These are phyloP conservation scores for Camponotus pennsylvanicus DNA, from an alignment of 1,140 invertebrate species.

Conservation along the genomic window DNA sequence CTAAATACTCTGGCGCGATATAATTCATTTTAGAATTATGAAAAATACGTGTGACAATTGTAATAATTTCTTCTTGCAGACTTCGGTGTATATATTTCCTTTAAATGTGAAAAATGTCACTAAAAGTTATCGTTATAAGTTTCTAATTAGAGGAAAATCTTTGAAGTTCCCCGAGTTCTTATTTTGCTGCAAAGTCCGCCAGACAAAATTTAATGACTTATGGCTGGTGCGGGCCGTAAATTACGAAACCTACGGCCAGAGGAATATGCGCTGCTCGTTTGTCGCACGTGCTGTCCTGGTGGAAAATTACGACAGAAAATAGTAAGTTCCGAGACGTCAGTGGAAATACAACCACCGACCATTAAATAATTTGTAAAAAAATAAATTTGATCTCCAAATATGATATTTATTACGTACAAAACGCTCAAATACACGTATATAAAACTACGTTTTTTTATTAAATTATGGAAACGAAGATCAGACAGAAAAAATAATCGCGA, in stretches of 20 bases:
- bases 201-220: constrained; percentile 62
- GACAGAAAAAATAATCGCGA: not conserved
- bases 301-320: constrained; percentile 58
- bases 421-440: not conserved
- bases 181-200: constrained; percentile 24
- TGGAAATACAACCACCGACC: constrained; percentile 27
- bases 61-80: not conserved
- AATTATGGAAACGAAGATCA: not conserved
- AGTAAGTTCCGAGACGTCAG: constrained; percentile 42
- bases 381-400: not conserved
- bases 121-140: not conserved
- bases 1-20: not conserved
- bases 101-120: too few species aligned
- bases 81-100: not conserved
- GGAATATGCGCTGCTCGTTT: constrained; percentile 55
- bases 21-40: not conserved
- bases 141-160: constrained; percentile 41
- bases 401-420: not conserved
- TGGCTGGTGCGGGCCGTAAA: constrained; percentile 52
- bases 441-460: not conserved
- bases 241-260: constrained; percentile 53
- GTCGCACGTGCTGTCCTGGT: constrained; percentile 53
- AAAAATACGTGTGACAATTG: not conserved
- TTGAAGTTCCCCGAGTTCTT: constrained; percentile 38
- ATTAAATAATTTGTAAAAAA: constrained; percentile 41